A percentile compares a stretch with the other conserved stretches of the same genome.
Evolutionary conservation across 2,797 vertebrate genomes (phyloP).

Genomic region (Neosilurus hyrtlii): DNA sequence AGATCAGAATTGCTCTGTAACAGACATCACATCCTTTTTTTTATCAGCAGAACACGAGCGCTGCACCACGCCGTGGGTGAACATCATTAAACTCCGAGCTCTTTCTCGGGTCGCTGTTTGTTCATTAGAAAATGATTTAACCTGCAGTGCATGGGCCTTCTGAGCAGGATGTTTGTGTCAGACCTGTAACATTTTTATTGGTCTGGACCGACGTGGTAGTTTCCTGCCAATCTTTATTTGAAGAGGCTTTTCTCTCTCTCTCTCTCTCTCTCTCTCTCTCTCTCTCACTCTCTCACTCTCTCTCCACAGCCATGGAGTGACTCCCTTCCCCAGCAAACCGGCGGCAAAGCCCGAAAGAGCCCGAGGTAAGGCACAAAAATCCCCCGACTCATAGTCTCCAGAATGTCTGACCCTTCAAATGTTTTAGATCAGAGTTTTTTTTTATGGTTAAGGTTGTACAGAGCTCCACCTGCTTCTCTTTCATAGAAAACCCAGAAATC

Average conservation of each 20-base stretch:
- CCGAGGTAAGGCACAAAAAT: constrained; percentile 49
- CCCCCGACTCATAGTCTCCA: not conserved
- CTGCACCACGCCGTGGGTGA: not conserved
- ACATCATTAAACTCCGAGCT: constrained; percentile 26
- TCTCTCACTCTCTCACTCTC: constrained; percentile 55
- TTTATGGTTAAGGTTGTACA: not conserved
- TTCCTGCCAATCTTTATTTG: constrained; percentile 24
- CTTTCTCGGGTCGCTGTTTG: not conserved
- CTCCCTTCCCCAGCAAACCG: constrained; percentile 68
- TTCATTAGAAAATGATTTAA: constrained; percentile 32
- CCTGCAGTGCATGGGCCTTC: constrained; percentile 14
- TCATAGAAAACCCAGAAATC: not conserved
- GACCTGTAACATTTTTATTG: constrained; percentile 28
- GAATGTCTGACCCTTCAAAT: not conserved
- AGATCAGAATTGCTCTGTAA: not conserved
- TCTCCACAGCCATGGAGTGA: constrained; percentile 71
- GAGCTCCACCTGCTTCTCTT: not conserved
- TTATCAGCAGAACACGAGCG: not conserved
- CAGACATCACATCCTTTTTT: not conserved
- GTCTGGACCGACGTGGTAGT: not conserved
- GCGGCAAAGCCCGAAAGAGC: constrained; percentile 69
- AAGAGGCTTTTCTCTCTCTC: constrained; percentile 43
- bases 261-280: not conserved
- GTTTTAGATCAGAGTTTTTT: not conserved
- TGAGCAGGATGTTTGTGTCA: constrained; percentile 18